A percentile compares a stretch with the other conserved stretches of the same genome.
Conservation (phyloP, 2,113 vertebrate species). For the Geococcyx californianus region DNA sequence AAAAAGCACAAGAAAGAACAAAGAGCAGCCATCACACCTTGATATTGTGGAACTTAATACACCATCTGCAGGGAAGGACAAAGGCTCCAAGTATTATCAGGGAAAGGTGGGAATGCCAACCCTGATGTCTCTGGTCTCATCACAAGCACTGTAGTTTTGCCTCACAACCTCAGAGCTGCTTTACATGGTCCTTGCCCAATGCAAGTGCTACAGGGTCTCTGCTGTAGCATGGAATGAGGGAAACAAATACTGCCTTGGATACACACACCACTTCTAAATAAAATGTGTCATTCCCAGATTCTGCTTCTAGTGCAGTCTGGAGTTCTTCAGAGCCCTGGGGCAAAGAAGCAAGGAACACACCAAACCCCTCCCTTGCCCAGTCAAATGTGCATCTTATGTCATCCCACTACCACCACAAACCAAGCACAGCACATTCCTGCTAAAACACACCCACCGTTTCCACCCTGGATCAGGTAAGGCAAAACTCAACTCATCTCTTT, state of each 20-base stretch:
- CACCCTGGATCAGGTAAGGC: background rate
- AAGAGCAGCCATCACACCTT: background rate
- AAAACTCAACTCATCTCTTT: background rate
- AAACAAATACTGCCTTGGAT: background rate
- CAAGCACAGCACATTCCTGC: background rate
- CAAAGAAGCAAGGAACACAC: background rate
- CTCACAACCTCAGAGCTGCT: background rate
- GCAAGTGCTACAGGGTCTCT: background rate
- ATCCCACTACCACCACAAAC: background rate
- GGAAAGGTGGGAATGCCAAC: background rate
- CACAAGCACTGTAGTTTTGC: background rate
- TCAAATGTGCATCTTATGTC: background rate
- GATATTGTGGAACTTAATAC: background rate
- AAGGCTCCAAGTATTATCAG: background rate
- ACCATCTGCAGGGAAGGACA: background rate
- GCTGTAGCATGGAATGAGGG: rapidly evolving
- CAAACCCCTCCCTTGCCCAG: background rate
- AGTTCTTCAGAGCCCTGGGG: background rate
- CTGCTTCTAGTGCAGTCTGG: rapidly evolving
- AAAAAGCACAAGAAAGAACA: background rate
- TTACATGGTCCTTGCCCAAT: background rate
- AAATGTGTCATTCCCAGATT: rapidly evolving
- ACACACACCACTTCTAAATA: rapidly evolving
- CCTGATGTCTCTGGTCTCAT: background rate
- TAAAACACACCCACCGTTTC: background rate